Evolutionary conservation across 2,888 invertebrate genomes (phyloP).

Genomic region (Rhyacophila evoluta): DNA sequence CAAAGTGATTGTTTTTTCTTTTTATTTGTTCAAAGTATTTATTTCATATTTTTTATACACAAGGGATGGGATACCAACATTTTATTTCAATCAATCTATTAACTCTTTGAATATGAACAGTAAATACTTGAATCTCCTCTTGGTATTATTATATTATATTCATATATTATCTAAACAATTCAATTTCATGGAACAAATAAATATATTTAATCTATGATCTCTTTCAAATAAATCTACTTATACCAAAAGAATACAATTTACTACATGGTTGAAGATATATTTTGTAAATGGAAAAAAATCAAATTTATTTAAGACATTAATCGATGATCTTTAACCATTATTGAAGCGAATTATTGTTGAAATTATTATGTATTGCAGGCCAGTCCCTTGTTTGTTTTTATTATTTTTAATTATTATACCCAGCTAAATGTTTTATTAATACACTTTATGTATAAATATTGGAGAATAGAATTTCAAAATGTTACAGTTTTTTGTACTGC

Average conservation of each 20-base stretch:
- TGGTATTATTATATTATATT: neutral
- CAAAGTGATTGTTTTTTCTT: slow-evolving; percentile 43
- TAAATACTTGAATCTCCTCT: neutral
- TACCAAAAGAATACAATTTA: too few species aligned
- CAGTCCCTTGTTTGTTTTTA: neutral
- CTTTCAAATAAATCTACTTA: too few species aligned
- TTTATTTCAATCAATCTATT: neutral
- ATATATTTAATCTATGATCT: too few species aligned
- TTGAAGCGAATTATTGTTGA: too few species aligned
- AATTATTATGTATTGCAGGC: neutral
- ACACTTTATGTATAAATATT: slow-evolving; percentile 31
- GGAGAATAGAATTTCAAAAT: slow-evolving; percentile 30
- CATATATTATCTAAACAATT: too few species aligned
- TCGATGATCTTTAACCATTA: too few species aligned
- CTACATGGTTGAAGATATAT: too few species aligned
- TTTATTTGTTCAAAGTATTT: slow-evolving; percentile 47
- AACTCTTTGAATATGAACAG: too few species aligned
- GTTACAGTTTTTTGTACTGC: slow-evolving; percentile 50
- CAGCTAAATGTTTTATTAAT: slow-evolving; percentile 32
- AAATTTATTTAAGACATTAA: too few species aligned
- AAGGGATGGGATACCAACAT: neutral
- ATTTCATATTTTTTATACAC: slow-evolving; percentile 40
- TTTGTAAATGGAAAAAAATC: too few species aligned
- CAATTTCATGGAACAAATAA: too few species aligned
- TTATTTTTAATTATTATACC: slow-evolving; percentile 13